A percentile compares a stretch with the other conserved stretches of the same genome.
phyloP scores from a whole-genome alignment of 2,797 vertebrate genomes.

The Lerista edwardsae region DNA sequence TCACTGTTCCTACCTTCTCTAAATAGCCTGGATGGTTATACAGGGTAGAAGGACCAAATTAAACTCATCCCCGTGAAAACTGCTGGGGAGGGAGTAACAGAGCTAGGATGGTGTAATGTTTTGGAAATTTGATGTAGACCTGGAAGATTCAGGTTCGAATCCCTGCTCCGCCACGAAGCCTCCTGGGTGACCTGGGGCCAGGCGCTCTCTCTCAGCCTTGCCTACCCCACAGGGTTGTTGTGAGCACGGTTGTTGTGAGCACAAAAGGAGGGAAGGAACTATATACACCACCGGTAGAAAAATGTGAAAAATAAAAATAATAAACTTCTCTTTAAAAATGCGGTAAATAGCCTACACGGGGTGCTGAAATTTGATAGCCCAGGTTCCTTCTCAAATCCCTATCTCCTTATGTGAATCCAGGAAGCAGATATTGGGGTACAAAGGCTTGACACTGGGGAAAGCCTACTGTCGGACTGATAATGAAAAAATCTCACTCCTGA shows the following conservation, averaged over 20 bases:
- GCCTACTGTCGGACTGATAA: not conserved
- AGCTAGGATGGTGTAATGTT: no score
- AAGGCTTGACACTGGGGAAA: not conserved
- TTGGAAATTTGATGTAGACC: no score
- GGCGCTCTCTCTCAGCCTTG: no score
- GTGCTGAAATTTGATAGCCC: not conserved
- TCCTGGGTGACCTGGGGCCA: no score
- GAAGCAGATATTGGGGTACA: not conserved
- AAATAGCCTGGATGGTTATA: not conserved
- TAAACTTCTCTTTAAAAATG: not conserved
- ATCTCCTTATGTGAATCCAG: not conserved
- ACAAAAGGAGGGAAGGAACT: no score
- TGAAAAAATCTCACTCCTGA: not conserved
- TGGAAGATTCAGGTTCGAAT: no score
- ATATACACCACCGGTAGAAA: no score
- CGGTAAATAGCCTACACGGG: not conserved
- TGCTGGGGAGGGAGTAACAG: no score
- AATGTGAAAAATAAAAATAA: not conserved
- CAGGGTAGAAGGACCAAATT: not conserved
- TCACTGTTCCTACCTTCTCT: not conserved
- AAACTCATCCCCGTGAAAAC: not conserved
- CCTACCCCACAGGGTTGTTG: no score
- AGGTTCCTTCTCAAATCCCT: not conserved
- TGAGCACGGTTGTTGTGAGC: no score
- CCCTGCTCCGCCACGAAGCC: no score